A percentile compares a stretch with the other conserved stretches of the same genome.
Evolutionary conservation across 2,113 vertebrate genomes (phyloP).

Genomic region (Lophochroa leadbeateri): DNA sequence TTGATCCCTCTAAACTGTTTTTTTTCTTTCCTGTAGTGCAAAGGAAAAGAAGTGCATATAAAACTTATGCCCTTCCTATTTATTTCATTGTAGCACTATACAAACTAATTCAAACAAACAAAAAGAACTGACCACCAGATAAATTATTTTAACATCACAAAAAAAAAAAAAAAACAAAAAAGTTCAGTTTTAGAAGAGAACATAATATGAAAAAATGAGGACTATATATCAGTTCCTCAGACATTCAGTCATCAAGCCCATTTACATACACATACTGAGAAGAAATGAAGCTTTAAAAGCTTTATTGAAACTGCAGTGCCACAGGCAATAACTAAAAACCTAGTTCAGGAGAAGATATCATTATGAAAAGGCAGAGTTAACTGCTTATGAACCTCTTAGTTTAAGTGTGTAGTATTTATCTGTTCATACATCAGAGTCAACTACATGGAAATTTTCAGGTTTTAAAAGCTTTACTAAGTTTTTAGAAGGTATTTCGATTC

Average conservation of each 20-base stretch:
- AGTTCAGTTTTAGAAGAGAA: not conserved
- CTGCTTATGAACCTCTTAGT: not conserved
- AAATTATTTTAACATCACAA: not conserved
- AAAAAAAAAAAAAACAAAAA: not conserved
- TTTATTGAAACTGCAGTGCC: not conserved
- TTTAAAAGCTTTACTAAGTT: not conserved
- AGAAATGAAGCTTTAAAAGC: not conserved
- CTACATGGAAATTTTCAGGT: not conserved
- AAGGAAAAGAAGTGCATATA: not conserved
- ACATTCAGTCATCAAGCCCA: not conserved
- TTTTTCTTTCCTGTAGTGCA: not conserved
- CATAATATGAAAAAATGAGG: not conserved
- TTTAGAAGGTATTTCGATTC: not conserved
- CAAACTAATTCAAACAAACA: not conserved
- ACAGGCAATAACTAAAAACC: not conserved
- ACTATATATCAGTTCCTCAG: not conserved
- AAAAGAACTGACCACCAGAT: not conserved
- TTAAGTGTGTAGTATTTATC: not conserved
- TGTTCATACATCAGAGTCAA: not conserved
- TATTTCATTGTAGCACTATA: not conserved
- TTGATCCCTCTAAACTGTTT: not conserved
- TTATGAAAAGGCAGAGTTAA: not conserved
- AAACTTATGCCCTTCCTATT: not conserved
- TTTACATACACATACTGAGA: not conserved
- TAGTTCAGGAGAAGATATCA: not conserved